These are phyloP conservation scores for Acleris sparsana DNA, from an alignment of 2,888 invertebrate species.

Conservation along the genomic window DNA sequence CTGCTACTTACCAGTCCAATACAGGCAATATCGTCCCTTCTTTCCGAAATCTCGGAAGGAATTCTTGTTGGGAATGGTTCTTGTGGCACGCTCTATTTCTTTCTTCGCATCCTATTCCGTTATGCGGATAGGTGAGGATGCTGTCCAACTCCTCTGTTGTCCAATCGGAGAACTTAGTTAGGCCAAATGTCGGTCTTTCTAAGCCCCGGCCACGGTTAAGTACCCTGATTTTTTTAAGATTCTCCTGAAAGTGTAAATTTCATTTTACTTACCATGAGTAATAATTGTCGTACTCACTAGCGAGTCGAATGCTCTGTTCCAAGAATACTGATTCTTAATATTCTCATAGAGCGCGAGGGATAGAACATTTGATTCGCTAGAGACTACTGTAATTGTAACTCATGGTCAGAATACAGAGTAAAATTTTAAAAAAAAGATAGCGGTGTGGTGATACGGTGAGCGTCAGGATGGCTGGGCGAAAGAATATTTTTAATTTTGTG, in stretches of 20 bases:
- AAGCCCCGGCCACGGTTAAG: slow-evolving; percentile 39
- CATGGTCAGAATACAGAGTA: too few relatives aligned
- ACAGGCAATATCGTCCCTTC: slow-evolving; percentile 9
- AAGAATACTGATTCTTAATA: too few relatives aligned
- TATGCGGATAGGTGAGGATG: not conserved
- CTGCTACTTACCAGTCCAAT: slow-evolving; percentile 43
- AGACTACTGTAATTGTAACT: too few relatives aligned
- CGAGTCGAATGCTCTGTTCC: too few relatives aligned
- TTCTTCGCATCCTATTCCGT: not conserved
- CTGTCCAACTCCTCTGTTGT: slow-evolving; percentile 43
- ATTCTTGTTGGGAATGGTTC: not conserved
- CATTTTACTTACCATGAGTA: too few relatives aligned
- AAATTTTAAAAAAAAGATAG: too few relatives aligned
- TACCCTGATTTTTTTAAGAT: slow-evolving; percentile 44
- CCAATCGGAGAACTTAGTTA: slow-evolving; percentile 54
- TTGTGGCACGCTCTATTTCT: not conserved
- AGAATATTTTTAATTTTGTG: too few relatives aligned
- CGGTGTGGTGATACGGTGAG: too few relatives aligned
- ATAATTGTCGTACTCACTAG: too few relatives aligned
- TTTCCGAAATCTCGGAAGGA: not conserved
- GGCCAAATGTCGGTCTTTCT: slow-evolving; percentile 43
- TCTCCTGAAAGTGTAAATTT: slow-evolving; percentile 42
- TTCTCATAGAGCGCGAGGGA: too few relatives aligned
- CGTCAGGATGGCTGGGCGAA: too few relatives aligned
- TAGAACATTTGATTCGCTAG: too few relatives aligned